These are phyloP conservation scores for Catagonus wagneri DNA, from an alignment of 2,113 vertebrate species.

Conservation along the genomic window DNA sequence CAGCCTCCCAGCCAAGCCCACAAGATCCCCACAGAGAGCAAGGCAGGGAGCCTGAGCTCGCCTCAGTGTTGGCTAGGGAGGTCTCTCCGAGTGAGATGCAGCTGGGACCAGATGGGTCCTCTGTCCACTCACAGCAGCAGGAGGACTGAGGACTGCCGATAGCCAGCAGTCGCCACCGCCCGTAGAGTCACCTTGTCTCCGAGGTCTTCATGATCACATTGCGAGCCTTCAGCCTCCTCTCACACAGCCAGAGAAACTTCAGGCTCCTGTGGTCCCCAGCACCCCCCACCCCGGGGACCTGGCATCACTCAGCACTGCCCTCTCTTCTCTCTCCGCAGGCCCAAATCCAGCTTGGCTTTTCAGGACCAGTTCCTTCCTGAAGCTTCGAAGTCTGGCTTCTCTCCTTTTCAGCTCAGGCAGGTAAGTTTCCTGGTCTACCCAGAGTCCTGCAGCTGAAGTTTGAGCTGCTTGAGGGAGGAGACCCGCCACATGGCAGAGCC, in stretches of 20 bases:
- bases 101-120: background rate
- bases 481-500: fast-evolving
- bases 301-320: fast-evolving
- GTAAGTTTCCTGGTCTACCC: too few relatives aligned
- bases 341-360: background rate
- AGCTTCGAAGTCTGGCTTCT: background rate
- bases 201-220: background rate
- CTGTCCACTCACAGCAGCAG: background rate
- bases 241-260: background rate
- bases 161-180: background rate
- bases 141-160: background rate
- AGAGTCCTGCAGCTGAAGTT: background rate
- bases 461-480: background rate
- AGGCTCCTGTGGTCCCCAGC: fast-evolving
- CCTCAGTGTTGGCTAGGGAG: background rate
- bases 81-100: background rate
- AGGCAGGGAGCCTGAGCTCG: background rate
- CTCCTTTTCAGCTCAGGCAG: background rate
- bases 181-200: background rate
- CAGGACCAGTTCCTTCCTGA: background rate
- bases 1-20: background rate
- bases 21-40: background rate
- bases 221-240: background rate
- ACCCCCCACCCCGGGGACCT: too few relatives aligned
- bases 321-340: too few relatives aligned